phyloP scores from a whole-genome alignment of 2,888 invertebrate genomes.

The Elmis aenea region DNA sequence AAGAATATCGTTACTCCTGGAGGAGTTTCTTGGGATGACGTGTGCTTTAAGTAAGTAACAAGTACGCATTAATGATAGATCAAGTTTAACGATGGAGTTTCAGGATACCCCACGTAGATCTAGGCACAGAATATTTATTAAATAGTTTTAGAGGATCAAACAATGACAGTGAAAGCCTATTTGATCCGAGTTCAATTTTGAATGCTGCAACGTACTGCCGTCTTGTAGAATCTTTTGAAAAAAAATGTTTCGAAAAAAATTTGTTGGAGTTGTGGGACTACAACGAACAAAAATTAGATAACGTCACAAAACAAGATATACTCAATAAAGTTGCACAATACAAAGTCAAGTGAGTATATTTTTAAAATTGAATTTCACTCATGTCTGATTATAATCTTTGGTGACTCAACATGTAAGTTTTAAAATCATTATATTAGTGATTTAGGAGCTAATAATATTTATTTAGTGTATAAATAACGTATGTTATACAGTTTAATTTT shows the following conservation, averaged over 20 bases:
- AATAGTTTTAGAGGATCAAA: slow-evolving; percentile 6
- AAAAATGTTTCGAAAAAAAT: slow-evolving; percentile 59
- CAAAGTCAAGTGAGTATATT: slow-evolving; percentile 44
- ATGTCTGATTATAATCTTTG: not conserved
- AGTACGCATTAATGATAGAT: not conserved
- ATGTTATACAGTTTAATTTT: too few species aligned
- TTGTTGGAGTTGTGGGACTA: slow-evolving; percentile 69
- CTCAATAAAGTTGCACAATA: slow-evolving; percentile 55
- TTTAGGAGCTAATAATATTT: too few species aligned
- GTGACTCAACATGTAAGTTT: too few species aligned
- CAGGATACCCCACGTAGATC: slow-evolving; percentile 25
- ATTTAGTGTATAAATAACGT: too few species aligned
- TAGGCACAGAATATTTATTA: slow-evolving; percentile 12
- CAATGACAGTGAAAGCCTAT: slow-evolving; percentile 8
- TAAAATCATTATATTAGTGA: too few species aligned
- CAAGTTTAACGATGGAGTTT: slow-evolving; percentile 1
- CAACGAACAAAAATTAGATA: slow-evolving; percentile 50
- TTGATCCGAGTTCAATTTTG: slow-evolving; percentile 55
- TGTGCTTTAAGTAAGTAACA: slow-evolving; percentile 51
- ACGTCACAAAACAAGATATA: slow-evolving; percentile 58
- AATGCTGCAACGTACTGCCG: slow-evolving; percentile 58
- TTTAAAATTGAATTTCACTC: not conserved
- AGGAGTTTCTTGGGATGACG: slow-evolving; percentile 46
- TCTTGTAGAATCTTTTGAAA: slow-evolving; percentile 57
- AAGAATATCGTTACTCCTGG: slow-evolving; percentile 25